Base-by-base conservation (phyloP, 2,888 invertebrate genomes). In the Melanophora roralis region DNA sequence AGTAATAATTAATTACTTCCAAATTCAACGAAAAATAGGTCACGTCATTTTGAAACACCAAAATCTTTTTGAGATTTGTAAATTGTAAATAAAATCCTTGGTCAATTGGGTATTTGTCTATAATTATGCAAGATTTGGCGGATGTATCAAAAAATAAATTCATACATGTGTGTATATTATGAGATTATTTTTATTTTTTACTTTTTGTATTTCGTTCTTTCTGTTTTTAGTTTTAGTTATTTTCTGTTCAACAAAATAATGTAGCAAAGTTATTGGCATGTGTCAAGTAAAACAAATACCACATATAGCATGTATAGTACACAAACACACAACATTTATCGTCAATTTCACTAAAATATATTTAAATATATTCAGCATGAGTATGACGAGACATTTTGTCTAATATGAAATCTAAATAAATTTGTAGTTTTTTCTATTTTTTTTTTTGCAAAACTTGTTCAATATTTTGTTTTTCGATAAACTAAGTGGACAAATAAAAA, bases 301-400 rank as follows among this genome's bases (percentile, higher is more conserved):
- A n/a, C n/a, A n/a, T n/a, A n/a, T n/a, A n/a, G n/a, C n/a, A n/a
- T 47, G 5, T 16, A 14, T 12, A 32, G 57, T 21, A 27, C 36
- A 23, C n/a, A 55, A 64, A 55, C 45, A 16, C 36, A 27, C 19
- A 36, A 14, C 34, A 34, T 14, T 14, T 43, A 51, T 16, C 19
- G 38, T n/a, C 36, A 59, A 43, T 32, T 36, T 65, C 12, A 45
- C 19, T 62, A 12, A 40, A 72, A 67, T 59, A 11, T 36, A 45
- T 2, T 53, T 43, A 57, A 36, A 73, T 3, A 45, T 40, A 40
- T 45, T 55, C n/a, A 64, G 34, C 55, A 53, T 34, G 16, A 40
- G 12, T 40, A 43, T 38, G 67, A 55, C 60, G 71, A 75, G 74
- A 75, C 75, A 65, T 67, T 67, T 71, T 75, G 75, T 75, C 79